Percentiles rank a stretch among this genome's conserved stretches.
These are phyloP conservation scores for Schmidtea mediterranea DNA, from an alignment of 1,140 invertebrate genomes.

Conservation along the genomic window DNA sequence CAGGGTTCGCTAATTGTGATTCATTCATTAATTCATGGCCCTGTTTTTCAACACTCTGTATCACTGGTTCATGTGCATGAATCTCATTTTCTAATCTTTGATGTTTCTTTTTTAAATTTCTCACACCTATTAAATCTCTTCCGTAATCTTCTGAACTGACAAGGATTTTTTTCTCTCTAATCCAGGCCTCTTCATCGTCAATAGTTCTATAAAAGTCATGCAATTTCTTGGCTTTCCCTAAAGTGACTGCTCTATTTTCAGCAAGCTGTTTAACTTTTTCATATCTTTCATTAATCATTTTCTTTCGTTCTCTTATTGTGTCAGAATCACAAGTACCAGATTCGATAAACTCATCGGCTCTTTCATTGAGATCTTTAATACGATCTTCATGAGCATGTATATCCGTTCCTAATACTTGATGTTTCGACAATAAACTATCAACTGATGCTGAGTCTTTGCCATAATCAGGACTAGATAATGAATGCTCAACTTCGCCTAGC, in stretches of 20 bases:
- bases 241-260: constrained; percentile 56
- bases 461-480: constrained; percentile 78
- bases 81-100: constrained; percentile 81
- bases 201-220: constrained; percentile 98
- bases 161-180: constrained; percentile 83
- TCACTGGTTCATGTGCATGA: constrained; percentile 75
- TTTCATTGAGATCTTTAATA: constrained; percentile 42
- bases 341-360: constrained; percentile 25
- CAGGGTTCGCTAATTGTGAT: constrained; percentile 66
- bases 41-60: constrained; percentile 66
- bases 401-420: constrained; percentile 86
- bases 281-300: constrained; percentile 26
- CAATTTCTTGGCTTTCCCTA: constrained; percentile 76
- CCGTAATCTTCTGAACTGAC: constrained; percentile 93
- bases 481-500: constrained; percentile 79
- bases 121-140: constrained; percentile 78
- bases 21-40: constrained; percentile 85
- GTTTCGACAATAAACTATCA: constrained; percentile 97
- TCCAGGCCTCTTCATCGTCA: constrained; percentile 98
- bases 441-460: constrained; percentile 91
- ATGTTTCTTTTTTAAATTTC: constrained; percentile 92
- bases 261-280: constrained; percentile 50
- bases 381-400: constrained; percentile 65
- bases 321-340: constrained; percentile 23
- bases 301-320: constrained; percentile 19